Evolutionary conservation across 2,113 vertebrate genomes (phyloP), one percentile per base, ranked within the genome.

Genomic region (Crocuta crocuta): DNA sequence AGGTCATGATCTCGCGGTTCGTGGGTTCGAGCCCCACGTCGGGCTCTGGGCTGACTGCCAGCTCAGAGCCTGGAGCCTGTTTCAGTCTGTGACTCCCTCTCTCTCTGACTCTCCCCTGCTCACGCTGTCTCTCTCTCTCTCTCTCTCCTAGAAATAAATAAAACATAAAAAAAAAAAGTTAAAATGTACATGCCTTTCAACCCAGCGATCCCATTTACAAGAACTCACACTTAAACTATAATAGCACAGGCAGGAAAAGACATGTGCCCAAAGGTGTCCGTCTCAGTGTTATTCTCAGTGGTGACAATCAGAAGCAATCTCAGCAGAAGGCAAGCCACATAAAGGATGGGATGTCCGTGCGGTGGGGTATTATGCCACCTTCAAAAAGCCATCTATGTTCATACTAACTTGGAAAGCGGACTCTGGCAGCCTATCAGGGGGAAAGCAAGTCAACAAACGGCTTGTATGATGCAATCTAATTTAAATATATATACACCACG

Each of bases 261-360:
- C 0, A 0, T 4, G 7, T 0, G 6, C 39, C 0, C 9, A 7
- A 26, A 86, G 58, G n/a, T 1, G 61, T 31, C 53, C 2, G 0
- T 26, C 24, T 48, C 55, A n/a, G 53, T 0, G 7, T 13, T 19
- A 4, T 58, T 74, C 24, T 13, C 4, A 2, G 8, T 0, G 31
- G 61, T n/a, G 76, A 83, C 33, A 0, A 39, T 6, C 24, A 17
- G 81, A 19, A 43, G 4, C 0, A 0, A 33, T 0, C 39, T 4
- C 21, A 7, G 26, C 0, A 24, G 43, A 9, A 17, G 21, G 31
- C 26, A 1, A n/a, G 61, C 21, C 31, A 10, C 43, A 48, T 21
- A 48, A 16, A 78, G 58, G 53, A 28, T 0, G 0, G 43, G 3
- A 15, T 3, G 5, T 15, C 43, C 9, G 1, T 0, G 35, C 6